Evolutionary conservation across 2,797 vertebrate species (phyloP), one percentile per base, ranked within the genome.

Genomic region (Coregonus sp.): DNA sequence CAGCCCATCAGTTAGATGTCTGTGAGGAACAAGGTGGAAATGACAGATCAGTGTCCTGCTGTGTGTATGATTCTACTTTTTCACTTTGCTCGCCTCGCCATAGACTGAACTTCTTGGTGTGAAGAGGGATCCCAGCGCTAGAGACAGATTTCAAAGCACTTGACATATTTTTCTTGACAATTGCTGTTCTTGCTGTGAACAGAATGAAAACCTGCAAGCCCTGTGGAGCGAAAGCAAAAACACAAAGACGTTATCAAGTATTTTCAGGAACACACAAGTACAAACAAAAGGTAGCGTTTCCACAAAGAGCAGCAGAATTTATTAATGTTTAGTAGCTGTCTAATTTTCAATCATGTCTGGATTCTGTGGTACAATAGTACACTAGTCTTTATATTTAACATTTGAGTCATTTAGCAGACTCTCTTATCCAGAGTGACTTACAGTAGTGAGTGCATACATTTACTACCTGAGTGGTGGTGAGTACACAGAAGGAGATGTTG

Each of bases 131-230:
- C 3, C 65, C 3, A 50, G 25, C 14, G 80, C 0, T 0, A 0
- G 0, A 9, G 16, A 86, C 0, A 5, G 35, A 15, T 7, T 65
- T 40, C 18, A 80, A 5, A 56, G 68, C 0, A 7, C 3, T 31
- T 4, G 15, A 15, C 1, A 81, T 14, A 5, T 37, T 76, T 4
- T 73, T 15, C 65, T 72, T 87, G 81, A 91, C 88, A 12, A 33
- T 0, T 0, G 31, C 1, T 0, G 50, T 86, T 70, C 80, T 88
- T 31, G 84, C 78, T 0, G 90, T 89, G 80, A 93, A 90, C 7
- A 93, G 70, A 61, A 92, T 33, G 31, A 92, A 92, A 11, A 93
- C 90, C 76, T 92, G 91, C 25, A 93, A 3, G 0, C 92, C 92
- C 91, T 93, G 72, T 75, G 75, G 31, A 75, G 16, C 0, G 12